Evolutionary conservation across 2,888 invertebrate genomes (phyloP).

Genomic region (Dicyrtoma fusca): DNA sequence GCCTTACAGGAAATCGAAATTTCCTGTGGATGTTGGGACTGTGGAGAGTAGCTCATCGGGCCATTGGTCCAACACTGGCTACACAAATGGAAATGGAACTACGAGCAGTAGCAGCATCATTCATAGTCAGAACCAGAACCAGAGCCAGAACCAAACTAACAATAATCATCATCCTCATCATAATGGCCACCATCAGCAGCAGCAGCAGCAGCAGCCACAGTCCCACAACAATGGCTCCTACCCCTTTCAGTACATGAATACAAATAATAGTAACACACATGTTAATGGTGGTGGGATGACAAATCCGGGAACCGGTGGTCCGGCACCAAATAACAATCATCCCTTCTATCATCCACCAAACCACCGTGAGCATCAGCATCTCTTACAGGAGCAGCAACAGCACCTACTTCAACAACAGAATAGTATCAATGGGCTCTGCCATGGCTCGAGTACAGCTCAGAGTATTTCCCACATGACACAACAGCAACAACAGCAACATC

Average conservation of each 20-base stretch:
- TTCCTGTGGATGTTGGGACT: slow-evolving; percentile 44
- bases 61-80: slow-evolving; percentile 29
- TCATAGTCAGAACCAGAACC: background rate
- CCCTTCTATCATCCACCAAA: slow-evolving; percentile 9
- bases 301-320: slow-evolving; percentile 19
- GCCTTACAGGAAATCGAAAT: slow-evolving; percentile 55
- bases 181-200: slow-evolving; percentile 1
- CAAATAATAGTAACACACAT: no score
- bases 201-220: slow-evolving; percentile 7
- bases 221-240: slow-evolving; percentile 21
- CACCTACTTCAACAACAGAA: slow-evolving; percentile 7
- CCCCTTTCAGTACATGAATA: slow-evolving; percentile 33
- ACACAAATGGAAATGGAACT: slow-evolving; percentile 14
- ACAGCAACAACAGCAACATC: slow-evolving; percentile 18
- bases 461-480: slow-evolving; percentile 23
- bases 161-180: slow-evolving; percentile 7
- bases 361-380: slow-evolving; percentile 12
- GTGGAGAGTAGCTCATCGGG: slow-evolving; percentile 12
- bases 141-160: background rate
- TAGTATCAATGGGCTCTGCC: slow-evolving; percentile 1
- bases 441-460: background rate
- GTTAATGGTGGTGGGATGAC: no score
- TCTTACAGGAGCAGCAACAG: slow-evolving; percentile 19
- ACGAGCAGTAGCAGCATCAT: background rate
- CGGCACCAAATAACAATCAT: no score